Base-by-base conservation (phyloP, 92 coral and sea anemone genomes). In the Zoanthus solanderi region DNA sequence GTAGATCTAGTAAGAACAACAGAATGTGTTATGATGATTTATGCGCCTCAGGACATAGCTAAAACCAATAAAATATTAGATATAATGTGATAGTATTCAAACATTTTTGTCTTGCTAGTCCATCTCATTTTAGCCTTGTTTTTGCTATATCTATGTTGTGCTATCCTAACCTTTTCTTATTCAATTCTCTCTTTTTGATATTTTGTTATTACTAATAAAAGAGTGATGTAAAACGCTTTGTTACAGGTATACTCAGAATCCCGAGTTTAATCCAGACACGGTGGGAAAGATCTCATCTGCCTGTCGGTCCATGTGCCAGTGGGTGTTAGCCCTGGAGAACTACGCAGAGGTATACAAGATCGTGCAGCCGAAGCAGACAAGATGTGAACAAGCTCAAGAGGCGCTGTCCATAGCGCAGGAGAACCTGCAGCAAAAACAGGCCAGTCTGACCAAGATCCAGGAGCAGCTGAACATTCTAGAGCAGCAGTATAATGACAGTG, bases 221-320 rank as follows among this genome's bases (percentile, higher is more conserved):
- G 17, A n/a, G 17, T n/a, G 42, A 17, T 42, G 12, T 10, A 7
- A 30, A 9, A 47, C 65, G 28, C n/a, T 80, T 32, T 7, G 44
- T 46, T 2, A 28, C 53, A 83, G 92, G 11, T 97, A 94, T 79
- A 97, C 99, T 4, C 96, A 92, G 44, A 94, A 97, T 84, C 99
- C 99, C 5, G 96, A 97, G 86, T 97, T 97, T 47, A 90, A 91
- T 77, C 97, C 99, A 0, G 99, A 97, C 79, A 92, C 94, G 44
- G 98, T 97, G 52, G 99, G 99, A 47, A 96, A 91, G 88, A 97
- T 95, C 67, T 95, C 99, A 18, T 96, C 94, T 42, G 99, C 99
- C 12, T 97, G 99, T 84, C 90, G 93, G 71, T 95, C 98, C 53
- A 97, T 97, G 98, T 97, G 99, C 75, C 94, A 94, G 54, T 97